These are phyloP conservation scores for Dipodomys stephensi DNA, from an alignment of 2,113 vertebrate species.

Conservation along the genomic window DNA sequence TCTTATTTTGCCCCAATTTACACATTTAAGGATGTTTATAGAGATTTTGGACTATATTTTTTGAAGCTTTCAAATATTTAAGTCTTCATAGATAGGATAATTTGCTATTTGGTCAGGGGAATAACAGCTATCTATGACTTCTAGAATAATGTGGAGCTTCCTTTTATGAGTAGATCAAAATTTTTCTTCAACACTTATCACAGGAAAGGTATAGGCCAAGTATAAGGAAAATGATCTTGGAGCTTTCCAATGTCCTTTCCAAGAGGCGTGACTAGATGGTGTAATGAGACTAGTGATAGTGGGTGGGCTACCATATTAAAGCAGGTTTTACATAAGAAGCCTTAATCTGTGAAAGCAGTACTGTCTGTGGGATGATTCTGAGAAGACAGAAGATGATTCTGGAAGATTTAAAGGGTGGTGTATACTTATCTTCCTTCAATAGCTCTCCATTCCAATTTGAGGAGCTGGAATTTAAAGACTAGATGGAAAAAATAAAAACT, in stretches of 20 bases:
- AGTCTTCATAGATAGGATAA: not conserved
- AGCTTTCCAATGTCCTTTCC: not conserved
- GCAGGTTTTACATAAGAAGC: not conserved
- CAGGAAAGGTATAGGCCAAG: not conserved
- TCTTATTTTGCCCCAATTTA: not conserved
- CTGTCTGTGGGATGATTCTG: not conserved
- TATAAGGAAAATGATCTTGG: not conserved
- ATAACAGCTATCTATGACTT: not conserved
- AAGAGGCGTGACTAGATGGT: not conserved
- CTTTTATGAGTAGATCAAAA: not conserved
- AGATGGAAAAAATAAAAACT: not conserved
- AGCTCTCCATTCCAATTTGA: not conserved
- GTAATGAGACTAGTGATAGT: not conserved
- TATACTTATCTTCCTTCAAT: fast-evolving
- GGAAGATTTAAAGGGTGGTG: not conserved
- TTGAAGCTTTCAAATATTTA: not conserved
- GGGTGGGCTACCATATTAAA: not conserved
- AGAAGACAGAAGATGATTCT: not conserved
- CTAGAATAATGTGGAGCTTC: not conserved
- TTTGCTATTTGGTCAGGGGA: not conserved
- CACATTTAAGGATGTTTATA: not conserved
- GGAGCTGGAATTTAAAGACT: not conserved
- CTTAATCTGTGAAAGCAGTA: not conserved
- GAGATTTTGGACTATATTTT: not conserved
- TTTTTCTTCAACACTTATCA: not conserved